Base-by-base conservation (phyloP, 2,888 invertebrate species). In the Furcula furcula region DNA sequence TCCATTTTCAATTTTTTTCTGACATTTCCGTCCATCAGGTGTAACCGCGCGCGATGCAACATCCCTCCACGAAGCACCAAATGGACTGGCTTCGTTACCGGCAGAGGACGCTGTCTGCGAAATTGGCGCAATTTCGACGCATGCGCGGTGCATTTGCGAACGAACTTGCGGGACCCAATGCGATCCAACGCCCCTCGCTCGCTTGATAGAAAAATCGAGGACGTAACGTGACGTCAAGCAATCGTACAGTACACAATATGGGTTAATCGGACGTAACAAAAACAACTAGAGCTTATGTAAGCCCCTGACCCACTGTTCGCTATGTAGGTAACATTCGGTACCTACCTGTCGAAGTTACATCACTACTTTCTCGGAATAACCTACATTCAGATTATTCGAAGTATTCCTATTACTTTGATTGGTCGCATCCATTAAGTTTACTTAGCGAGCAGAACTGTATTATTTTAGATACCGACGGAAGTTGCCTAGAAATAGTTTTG, bases 61-160 rank as follows among this genome's bases (percentile, higher is more conserved):
- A 82, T 81, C 76, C 81, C 82, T 66, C 65, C 67, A 49, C 52
- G 62, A 64, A 65, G 72, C 60, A 72, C 63, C 58, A 64, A 69
- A 61, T 57, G 61, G 69, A 87, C 85, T 85, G 80, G 67, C 74
- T 39, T 39, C 26, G 67, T 65, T 57, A 59, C 71, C 87, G 75
- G 61, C 69, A 87, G 87, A 86, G 86, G 86, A 71, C 86, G 84
- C 84, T 79, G 76, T 64, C 55, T 53, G 70, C 76, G 68, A 81
- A 87, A 88, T 87, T 87, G 87, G 87, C 87, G 87, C 87, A 88
- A 85, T 83, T 83, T 76, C 51, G 49, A 68, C 87, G 86, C 87
- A 86, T 82, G 87, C 87, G 87, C 73, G 36, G 37, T 65, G 65
- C 67, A 76, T 67, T 71, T 62, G 70, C 74, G 70, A 76, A 70